Conservation (phyloP, 92 coral and sea anemone genomes). For the Parazoanthus darwini region DNA sequence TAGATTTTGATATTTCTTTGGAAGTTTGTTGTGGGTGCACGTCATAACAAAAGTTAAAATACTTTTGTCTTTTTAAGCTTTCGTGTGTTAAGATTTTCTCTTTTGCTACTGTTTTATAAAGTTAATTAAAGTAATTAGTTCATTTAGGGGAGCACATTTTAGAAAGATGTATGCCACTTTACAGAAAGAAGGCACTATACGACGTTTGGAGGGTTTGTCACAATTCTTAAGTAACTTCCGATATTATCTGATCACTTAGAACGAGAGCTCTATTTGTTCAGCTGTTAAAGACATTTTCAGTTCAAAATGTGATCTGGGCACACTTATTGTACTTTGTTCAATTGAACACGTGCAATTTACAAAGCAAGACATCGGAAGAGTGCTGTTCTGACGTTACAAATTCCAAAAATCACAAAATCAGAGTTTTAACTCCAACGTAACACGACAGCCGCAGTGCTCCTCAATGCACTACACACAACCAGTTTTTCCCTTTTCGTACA, state of each 20-base stretch:
- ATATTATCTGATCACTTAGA: background rate
- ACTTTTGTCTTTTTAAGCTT: background rate
- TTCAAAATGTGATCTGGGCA: slow-evolving; percentile 6
- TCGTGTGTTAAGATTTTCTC: background rate
- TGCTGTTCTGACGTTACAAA: background rate
- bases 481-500: background rate
- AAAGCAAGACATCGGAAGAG: background rate
- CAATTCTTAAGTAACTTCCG: slow-evolving; percentile 3
- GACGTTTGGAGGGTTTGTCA: background rate
- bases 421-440: too few relatives aligned
- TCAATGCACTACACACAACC: background rate
- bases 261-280: slow-evolving; percentile 11
- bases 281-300: slow-evolving; percentile 22
- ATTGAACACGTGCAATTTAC: slow-evolving; percentile 19
- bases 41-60: background rate
- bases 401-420: background rate
- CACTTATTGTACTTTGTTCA: background rate
- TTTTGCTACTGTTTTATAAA: background rate
- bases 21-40: background rate
- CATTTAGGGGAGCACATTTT: background rate
- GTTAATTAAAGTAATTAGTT: background rate
- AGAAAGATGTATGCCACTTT: background rate
- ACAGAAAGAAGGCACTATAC: background rate
- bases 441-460: background rate
- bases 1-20: background rate